Evolutionary conservation across 2,888 invertebrate genomes (phyloP).

Genomic region (Drosophila paracracens): DNA sequence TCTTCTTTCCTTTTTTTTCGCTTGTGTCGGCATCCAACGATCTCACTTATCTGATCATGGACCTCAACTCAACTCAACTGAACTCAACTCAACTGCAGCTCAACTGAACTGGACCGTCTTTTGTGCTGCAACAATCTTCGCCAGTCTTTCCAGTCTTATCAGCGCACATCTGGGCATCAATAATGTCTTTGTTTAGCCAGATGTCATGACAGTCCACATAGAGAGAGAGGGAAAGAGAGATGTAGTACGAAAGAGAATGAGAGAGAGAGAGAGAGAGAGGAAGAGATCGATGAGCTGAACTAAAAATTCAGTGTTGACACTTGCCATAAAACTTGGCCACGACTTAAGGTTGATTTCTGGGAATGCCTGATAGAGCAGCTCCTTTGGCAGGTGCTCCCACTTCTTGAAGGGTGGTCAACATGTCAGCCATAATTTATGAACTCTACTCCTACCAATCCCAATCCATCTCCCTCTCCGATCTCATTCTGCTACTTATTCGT

Average conservation of each 20-base stretch:
- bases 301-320: conserved; percentile 77
- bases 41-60: conserved; percentile 47
- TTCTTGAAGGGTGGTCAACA: conserved; percentile 51
- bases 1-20: conserved; percentile 6
- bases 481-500: conserved; percentile 18
- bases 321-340: conserved; percentile 68
- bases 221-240: not conserved
- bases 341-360: conserved; percentile 35
- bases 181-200: conserved; percentile 80
- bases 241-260: conserved; percentile 2
- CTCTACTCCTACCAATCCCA: conserved; percentile 12
- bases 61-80: conserved; percentile 6
- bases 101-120: conserved; percentile 39
- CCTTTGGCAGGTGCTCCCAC: conserved; percentile 48
- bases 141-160: conserved; percentile 43
- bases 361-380: conserved; percentile 27
- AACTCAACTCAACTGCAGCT: conserved; percentile 27
- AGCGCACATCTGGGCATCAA: conserved; percentile 77
- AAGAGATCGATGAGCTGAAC: conserved; percentile 45
- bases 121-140: conserved; percentile 29
- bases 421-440: conserved; percentile 58
- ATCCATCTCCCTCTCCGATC: conserved; percentile 2
- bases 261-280: not conserved
- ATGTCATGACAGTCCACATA: conserved; percentile 41
- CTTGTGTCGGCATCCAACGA: conserved; percentile 35